Conservation (phyloP, 2,888 invertebrate species). For the Melolontha melolontha region DNA sequence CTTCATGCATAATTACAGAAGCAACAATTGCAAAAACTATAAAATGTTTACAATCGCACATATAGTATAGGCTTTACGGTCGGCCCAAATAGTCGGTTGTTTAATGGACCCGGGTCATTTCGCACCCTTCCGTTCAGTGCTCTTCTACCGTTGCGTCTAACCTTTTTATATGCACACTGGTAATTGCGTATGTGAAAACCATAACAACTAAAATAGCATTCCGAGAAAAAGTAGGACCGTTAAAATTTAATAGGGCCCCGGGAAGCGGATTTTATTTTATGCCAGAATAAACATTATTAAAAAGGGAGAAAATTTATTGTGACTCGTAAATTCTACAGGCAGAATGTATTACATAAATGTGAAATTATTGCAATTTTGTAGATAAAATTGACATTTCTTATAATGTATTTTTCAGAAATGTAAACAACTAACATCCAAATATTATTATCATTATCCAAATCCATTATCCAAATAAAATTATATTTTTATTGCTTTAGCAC, state of each 20-base stretch:
- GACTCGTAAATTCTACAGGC: conserved; percentile 9
- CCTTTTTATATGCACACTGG: conserved; percentile 39
- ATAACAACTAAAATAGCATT: conserved; percentile 40
- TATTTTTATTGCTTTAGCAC: no score
- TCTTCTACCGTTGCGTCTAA: conserved; percentile 24
- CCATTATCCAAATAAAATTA: no score
- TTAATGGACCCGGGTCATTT: conserved; percentile 35
- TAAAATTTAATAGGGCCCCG: conserved; percentile 40
- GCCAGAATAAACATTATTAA: conserved; percentile 41
- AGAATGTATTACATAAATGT: conserved; percentile 23
- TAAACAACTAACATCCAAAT: neutral
- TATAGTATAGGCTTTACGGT: conserved; percentile 25
- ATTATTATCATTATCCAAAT: no score
- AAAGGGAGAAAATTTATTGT: conserved; percentile 35
- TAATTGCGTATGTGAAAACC: conserved; percentile 42
- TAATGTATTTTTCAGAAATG: neutral
- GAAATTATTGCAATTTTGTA: conserved; percentile 36
- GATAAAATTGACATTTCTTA: conserved; percentile 19
- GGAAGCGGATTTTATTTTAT: conserved; percentile 40
- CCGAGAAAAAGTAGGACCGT: conserved; percentile 40
- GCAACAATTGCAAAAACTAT: conserved; percentile 38
- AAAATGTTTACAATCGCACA: conserved; percentile 39
- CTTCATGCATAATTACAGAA: conserved; percentile 34
- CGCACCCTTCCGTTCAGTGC: conserved; percentile 28
- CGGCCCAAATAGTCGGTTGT: conserved; percentile 36